Evolutionary conservation across 1,140 invertebrate genomes (phyloP), one percentile per base, ranked within the genome.

Genomic region (Drosophila setifemur): DNA sequence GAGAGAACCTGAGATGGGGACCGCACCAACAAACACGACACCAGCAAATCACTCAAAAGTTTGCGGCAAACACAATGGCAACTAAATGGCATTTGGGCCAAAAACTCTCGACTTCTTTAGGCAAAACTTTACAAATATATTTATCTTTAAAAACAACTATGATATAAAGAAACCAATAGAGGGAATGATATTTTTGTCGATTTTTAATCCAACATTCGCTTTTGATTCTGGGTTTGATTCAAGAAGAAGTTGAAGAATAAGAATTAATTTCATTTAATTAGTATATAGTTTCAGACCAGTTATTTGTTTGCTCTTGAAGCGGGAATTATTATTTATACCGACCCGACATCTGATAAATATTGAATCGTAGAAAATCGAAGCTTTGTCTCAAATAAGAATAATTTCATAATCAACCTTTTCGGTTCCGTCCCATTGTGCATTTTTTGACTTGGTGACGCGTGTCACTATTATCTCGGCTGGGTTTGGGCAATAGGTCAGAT

Each of bases 401-500:
- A 7, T 11, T 7, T 40, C 2, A n/a, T 11, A 3, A 21, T 40
- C 16, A 14, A 35, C 9, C 23, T 16, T 23, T 43, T 21, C 14
- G n/a, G 12, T 26, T 25, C 16, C 37, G 8, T 9, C 52, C 57
- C 37, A 61, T 58, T 33, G 57, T 58, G 57, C 57, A 58, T 58
- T 16, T n/a, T 26, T 4, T 19, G 57, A 9, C 35, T 52, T 16
- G 28, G 26, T 61, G 52, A 70, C 58, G 58, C 58, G 37, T 66
- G 43, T 69, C 52, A 48, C 25, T 35, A 28, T 21, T 31, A 43
- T 19, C 37, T 43, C 18, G 28, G 11, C 29, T 3, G 26, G 23
- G 40, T 39, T 70, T 70, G 44, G 29, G 53, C 54, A 71, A 71
- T 71, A 71, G 67, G 67, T 71, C 66, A 71, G 43, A 58, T 37